Percentiles rank a stretch among this genome's conserved stretches.
Conservation (phyloP, 2,797 vertebrate genomes). For the Falco rusticolus region DNA sequence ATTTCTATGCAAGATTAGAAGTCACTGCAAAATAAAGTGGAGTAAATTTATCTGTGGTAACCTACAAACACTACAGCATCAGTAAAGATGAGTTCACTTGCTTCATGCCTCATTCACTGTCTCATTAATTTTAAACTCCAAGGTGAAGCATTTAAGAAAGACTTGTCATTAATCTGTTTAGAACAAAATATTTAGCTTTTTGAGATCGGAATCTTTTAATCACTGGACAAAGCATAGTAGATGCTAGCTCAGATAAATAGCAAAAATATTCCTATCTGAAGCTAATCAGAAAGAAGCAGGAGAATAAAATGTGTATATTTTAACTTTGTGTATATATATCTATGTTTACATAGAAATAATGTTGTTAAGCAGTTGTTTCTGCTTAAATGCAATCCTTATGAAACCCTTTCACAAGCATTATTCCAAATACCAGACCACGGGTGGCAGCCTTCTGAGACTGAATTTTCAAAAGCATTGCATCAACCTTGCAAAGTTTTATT, state of each 20-base stretch:
- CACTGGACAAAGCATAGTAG: background rate
- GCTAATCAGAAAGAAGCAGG: background rate
- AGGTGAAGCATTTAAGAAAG: background rate
- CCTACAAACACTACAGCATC: background rate
- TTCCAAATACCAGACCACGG: background rate
- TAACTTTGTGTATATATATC: background rate
- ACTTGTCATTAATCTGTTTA: background rate
- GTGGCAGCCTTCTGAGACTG: background rate
- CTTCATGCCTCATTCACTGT: background rate
- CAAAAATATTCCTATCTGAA: background rate
- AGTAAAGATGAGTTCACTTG: background rate
- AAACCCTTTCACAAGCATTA: background rate
- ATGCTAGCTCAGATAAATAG: background rate
- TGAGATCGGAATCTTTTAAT: background rate
- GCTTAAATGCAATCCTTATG: background rate
- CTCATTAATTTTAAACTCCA: accelerated
- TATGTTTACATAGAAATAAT: background rate
- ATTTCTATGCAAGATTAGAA: background rate
- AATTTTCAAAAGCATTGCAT: background rate
- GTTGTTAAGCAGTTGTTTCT: background rate
- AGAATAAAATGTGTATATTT: background rate
- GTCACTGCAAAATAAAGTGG: background rate
- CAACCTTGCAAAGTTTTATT: background rate
- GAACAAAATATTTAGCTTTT: background rate
- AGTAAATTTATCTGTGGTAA: background rate